Evolutionary conservation across 2,888 invertebrate species (phyloP).

Genomic region (Tridacna crocea): DNA sequence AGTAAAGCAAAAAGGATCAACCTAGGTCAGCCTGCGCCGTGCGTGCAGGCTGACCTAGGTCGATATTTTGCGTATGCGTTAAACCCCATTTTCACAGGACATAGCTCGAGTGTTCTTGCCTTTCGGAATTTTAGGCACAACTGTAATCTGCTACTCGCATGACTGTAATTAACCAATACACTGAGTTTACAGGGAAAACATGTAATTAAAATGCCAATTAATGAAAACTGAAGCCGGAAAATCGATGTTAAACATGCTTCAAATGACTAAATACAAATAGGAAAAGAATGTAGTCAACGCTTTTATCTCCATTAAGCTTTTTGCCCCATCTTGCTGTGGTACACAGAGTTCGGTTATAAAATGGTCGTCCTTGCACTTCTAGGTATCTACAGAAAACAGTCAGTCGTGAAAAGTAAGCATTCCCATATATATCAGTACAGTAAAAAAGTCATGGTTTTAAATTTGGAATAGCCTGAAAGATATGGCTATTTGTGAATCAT

Average conservation of each 20-base stretch:
- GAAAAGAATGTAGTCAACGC: no score
- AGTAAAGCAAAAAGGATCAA: background rate
- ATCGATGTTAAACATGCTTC: conserved; percentile 25
- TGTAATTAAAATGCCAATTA: conserved; percentile 30
- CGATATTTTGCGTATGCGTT: background rate
- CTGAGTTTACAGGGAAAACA: conserved; percentile 12
- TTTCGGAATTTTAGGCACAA: background rate
- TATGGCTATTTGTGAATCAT: no score
- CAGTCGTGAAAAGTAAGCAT: no score
- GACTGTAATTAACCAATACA: conserved; percentile 19
- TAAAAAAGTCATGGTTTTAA: no score
- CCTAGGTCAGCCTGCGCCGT: background rate
- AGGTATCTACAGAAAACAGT: no score
- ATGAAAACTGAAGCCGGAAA: conserved; percentile 9
- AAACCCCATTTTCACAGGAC: background rate
- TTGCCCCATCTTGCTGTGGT: no score
- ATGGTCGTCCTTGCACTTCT: no score
- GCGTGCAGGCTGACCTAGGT: background rate
- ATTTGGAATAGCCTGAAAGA: no score
- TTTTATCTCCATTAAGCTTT: no score
- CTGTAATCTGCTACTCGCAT: background rate
- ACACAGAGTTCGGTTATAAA: no score
- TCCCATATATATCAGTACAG: no score
- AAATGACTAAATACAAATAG: background rate
- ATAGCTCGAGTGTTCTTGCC: background rate